A percentile compares a stretch with the other conserved stretches of the same genome.
These are phyloP conservation scores for Mellilla xanthometata DNA, from an alignment of 2,888 invertebrate species.

Conservation along the genomic window DNA sequence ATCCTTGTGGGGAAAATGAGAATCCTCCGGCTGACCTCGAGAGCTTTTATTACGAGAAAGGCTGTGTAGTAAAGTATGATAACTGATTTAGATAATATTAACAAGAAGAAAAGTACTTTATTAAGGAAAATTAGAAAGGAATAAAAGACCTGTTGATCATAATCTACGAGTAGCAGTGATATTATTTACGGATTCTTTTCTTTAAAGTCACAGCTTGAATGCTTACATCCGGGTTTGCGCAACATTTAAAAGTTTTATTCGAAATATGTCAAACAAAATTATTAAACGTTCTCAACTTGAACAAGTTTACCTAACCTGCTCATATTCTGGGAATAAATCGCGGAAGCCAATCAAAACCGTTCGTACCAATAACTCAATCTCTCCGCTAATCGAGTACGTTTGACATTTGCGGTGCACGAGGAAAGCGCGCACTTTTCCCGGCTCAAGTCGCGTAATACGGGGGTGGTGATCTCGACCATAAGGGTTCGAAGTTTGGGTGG, in stretches of 20 bases:
- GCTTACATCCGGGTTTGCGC: background rate
- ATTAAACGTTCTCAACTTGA: too few species aligned
- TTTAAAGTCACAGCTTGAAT: background rate
- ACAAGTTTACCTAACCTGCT: too few species aligned
- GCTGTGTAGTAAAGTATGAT: background rate
- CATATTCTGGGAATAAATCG: slow-evolving; percentile 8
- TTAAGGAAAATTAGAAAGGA: too few species aligned
- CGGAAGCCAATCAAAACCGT: slow-evolving; percentile 25
- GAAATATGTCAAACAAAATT: too few species aligned
- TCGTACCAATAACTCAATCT: slow-evolving; percentile 18
- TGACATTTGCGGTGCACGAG: slow-evolving; percentile 65
- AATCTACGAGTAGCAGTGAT: background rate
- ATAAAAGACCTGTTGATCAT: slow-evolving; percentile 9
- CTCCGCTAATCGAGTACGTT: slow-evolving; percentile 39
- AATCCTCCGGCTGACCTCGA: slow-evolving; percentile 7
- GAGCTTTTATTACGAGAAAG: slow-evolving; percentile 1
- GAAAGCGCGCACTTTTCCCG: slow-evolving; percentile 47
- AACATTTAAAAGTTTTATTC: too few species aligned
- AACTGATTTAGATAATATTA: too few species aligned
- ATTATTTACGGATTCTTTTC: background rate
- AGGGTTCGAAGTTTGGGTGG: slow-evolving; percentile 44
- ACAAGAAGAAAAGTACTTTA: too few species aligned
- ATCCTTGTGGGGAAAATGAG: slow-evolving; percentile 10
- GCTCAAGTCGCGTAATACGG: slow-evolving; percentile 41
- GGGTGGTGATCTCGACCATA: slow-evolving; percentile 42